Percentiles rank a stretch among this genome's conserved stretches.
These are phyloP conservation scores for Pandemis cinnamomeana DNA, from an alignment of 2,888 invertebrate genomes.

Conservation along the genomic window DNA sequence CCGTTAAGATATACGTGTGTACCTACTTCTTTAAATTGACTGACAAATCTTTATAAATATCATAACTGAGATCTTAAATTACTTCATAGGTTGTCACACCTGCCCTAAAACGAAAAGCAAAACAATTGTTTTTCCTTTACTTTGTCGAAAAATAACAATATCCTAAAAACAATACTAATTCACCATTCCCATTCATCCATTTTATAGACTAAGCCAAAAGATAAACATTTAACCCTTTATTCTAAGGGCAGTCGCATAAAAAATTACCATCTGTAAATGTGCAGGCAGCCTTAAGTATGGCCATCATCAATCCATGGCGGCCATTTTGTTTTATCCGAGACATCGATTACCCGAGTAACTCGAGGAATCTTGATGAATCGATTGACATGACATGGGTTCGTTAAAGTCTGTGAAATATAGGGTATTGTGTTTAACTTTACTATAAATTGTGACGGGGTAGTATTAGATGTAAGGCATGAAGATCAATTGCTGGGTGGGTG, in stretches of 20 bases:
- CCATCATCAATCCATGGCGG: conserved; percentile 33
- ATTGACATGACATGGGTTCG: conserved; percentile 31
- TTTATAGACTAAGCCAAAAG: no score
- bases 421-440: conserved; percentile 29
- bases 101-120: no score
- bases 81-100: no score
- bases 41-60: no score
- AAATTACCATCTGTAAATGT: neutral
- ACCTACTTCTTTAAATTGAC: no score
- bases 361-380: conserved; percentile 41
- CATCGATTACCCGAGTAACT: conserved; percentile 37
- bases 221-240: no score
- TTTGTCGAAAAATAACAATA: no score
- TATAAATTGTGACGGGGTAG: conserved; percentile 3
- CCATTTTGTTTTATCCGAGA: conserved; percentile 42
- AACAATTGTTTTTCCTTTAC: no score
- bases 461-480: neutral
- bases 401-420: conserved; percentile 35
- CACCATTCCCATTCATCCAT: no score
- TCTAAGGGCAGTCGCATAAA: neutral
- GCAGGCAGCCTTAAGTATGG: conserved; percentile 34
- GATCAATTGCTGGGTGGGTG: neutral
- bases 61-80: no score
- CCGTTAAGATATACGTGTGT: no score
- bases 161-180: no score